Base-by-base conservation (phyloP, 2,888 invertebrate genomes). In the Zygaena filipendulae region DNA sequence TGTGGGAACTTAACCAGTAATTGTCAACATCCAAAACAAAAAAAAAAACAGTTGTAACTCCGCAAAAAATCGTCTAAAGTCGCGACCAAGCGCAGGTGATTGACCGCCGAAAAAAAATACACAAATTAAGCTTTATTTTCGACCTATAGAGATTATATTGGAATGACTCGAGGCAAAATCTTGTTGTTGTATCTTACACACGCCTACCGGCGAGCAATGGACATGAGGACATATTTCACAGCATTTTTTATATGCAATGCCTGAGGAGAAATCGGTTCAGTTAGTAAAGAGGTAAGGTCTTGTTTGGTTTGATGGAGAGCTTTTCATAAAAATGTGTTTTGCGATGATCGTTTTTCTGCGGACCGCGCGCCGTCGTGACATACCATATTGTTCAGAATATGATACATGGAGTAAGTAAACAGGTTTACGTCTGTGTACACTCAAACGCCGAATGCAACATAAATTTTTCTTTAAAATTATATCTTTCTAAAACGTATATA, bases 361-460 rank as follows among this genome's bases (percentile, higher is more conserved):
- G 27, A 6, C 47, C 57, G 56, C 51, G 46, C 49, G 49, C 53
- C 63, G 66, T 71, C 74, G 71, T 72, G 74, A 74, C 72, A 69
- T 58, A 63, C 71, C 74, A 72, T 74, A 75, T 74, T 72, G 75
- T 75, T 68, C 74, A 53, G 53, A 31, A 53, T 48, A 67, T 70
- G 68, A 69, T 71, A 71, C 70, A 66, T 66, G 68, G 52, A 59
- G 62, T 64, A 58, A 58, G 68, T 59, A 58, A 68, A 70, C 72
- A 59, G 71, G 72, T 74, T 68, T 16, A 16, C 7, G 16, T 16
- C 7, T 57, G 48, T 30, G 63, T 64, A 64, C 62, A 48, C 52
- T 59, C 52, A 54, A 52, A 56, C 51, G 52, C 59, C 58, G 47
- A 66, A 59, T 45, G 54, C 56, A 49, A n/a, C n/a, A n/a, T n/a